Base-by-base conservation (phyloP, 2,113 vertebrate species). In the Siphamia tubifer region DNA sequence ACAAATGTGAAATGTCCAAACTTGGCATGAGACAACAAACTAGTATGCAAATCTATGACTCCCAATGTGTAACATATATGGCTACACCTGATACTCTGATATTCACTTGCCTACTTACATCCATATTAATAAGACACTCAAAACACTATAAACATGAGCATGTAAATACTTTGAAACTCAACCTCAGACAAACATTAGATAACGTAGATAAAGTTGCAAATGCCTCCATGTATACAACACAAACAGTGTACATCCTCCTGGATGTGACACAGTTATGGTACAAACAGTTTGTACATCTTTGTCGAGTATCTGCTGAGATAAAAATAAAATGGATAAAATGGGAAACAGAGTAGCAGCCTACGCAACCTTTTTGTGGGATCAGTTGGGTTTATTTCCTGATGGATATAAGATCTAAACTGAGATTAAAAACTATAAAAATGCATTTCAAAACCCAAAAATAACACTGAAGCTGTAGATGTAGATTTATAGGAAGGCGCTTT, bases 71-170 rank as follows among this genome's bases (percentile, higher is more conserved):
- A 13, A 13, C 35, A 49, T 15, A 11, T 30, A 39, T 68, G 31
- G 15, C 19, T 51, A n/a, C 32, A 34, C 20, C 36, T 60, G 47
- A 42, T 34, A 3, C 20, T 56, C 34, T 20, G 17, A 47, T 16
- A 12, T 40, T 47, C 42, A 42, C 20, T 34, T 3, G 44, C 16
- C 34, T 30, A 38, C 20, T 28, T 49, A 23, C 30, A 15, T 52
- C 53, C 23, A 61, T 47, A 12, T 25, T 44, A 67, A 58, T 53
- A 58, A 49, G 24, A 35, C 57, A 55, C 23, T 43, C n/a, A n/a
- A n/a, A n/a, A n/a, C 30, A 20, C 31, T 42, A 48, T 60, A 24
- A 47, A 28, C 54, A 42, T 5, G 34, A 21, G n/a, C 1, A 36
- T 4, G 6, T 31, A 66, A 52, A 68, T 16, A 32, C 44, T 68